phyloP scores from a whole-genome alignment of 1,140 invertebrate species.

The Globodera rostochiensis region DNA sequence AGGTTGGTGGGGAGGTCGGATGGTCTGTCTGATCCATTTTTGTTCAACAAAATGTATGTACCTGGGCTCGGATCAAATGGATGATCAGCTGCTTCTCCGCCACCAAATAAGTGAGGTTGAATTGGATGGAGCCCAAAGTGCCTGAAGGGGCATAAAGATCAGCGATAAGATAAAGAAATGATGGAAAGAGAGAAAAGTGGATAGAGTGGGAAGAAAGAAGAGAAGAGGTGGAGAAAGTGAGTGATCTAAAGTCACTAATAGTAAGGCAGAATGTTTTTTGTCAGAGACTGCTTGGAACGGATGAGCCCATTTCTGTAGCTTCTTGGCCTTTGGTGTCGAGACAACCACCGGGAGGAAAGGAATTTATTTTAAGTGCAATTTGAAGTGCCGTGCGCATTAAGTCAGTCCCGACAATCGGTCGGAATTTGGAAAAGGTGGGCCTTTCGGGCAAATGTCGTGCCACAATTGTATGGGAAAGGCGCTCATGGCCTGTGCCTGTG shows the following conservation, averaged over 20 bases:
- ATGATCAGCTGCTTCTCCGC: conserved; percentile 62
- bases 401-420: no score
- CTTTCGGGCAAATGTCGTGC: neutral
- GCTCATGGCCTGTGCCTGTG: neutral
- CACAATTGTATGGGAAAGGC: neutral
- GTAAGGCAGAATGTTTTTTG: no score
- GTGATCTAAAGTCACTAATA: neutral
- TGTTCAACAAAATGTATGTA: conserved; percentile 16
- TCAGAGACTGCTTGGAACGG: no score
- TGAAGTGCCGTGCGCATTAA: no score
- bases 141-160: conserved; percentile 46
- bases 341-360: no score
- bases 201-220: neutral
- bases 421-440: no score
- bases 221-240: neutral
- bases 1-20: conserved; percentile 26
- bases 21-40: neutral
- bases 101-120: conserved; percentile 58
- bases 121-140: conserved; percentile 60
- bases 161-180: no score
- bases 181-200: neutral
- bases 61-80: conserved; percentile 64
- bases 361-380: no score
- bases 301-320: no score
- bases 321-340: no score